These are phyloP conservation scores for Planococcus citri DNA, from an alignment of 1,140 invertebrate species.

Conservation along the genomic window DNA sequence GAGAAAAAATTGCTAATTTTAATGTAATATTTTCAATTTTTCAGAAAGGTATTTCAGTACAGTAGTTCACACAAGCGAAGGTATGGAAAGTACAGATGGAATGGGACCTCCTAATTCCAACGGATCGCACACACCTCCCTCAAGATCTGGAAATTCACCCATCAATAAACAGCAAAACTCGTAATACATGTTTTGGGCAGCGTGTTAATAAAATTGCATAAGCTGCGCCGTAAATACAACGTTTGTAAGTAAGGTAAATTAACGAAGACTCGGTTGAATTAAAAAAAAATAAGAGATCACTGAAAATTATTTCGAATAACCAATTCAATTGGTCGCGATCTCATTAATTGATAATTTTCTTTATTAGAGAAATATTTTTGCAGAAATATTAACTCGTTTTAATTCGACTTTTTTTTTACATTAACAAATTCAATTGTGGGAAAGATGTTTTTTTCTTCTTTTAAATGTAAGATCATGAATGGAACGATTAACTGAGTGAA, in stretches of 20 bases:
- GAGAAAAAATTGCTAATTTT: too few relatives aligned
- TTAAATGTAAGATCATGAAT: too few relatives aligned
- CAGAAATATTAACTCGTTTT: too few relatives aligned
- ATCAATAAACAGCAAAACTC: background rate
- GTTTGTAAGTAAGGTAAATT: background rate
- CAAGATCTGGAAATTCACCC: background rate
- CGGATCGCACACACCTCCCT: constrained; percentile 2
- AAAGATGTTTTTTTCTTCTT: too few relatives aligned
- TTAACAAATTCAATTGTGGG: too few relatives aligned
- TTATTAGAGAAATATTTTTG: too few relatives aligned
- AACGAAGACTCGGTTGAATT: background rate
- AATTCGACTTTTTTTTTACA: too few relatives aligned
- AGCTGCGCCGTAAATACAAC: background rate
- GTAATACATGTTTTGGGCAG: background rate
- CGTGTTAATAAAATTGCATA: background rate
- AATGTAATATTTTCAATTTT: constrained; percentile 18
- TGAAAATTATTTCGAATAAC: background rate
- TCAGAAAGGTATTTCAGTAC: constrained; percentile 33
- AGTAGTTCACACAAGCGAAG: constrained; percentile 31
- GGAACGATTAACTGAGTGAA: background rate
- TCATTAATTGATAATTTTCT: background rate
- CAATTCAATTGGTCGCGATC: background rate
- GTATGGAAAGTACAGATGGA: constrained; percentile 26
- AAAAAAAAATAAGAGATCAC: background rate
- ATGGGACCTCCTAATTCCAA: background rate